Evolutionary conservation across 2,113 vertebrate genomes (phyloP).

Genomic region (Odontesthes bonariensis): DNA sequence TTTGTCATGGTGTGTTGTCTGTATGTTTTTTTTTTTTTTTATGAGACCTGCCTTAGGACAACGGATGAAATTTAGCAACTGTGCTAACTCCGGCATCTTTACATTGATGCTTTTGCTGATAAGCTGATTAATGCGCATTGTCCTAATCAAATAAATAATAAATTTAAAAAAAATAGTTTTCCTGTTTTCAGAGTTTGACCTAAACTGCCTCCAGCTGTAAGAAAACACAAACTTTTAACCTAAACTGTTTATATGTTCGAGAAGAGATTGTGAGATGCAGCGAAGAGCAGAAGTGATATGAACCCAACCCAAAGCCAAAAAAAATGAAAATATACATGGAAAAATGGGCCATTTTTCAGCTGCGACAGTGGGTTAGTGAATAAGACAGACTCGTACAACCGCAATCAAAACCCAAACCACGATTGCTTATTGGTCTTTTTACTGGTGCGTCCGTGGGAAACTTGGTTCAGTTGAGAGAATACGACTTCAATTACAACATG

Average conservation of each 20-base stretch:
- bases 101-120: too few relatives aligned
- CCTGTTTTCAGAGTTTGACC: not conserved
- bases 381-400: not conserved
- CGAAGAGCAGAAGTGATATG: not conserved
- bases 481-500: not conserved
- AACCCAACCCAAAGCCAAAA: not conserved
- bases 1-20: too few relatives aligned
- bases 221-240: not conserved
- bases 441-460: too few relatives aligned
- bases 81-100: too few relatives aligned
- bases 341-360: not conserved
- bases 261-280: not conserved
- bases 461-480: not conserved
- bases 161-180: too few relatives aligned
- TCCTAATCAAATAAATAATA: too few relatives aligned
- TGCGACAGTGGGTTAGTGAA: not conserved
- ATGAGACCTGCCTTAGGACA: too few relatives aligned
- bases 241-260: not conserved
- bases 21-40: too few relatives aligned
- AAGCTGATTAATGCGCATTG: too few relatives aligned
- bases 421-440: too few relatives aligned
- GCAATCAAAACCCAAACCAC: not conserved
- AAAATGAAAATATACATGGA: not conserved
- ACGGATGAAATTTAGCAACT: too few relatives aligned
- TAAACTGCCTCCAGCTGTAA: not conserved